Percentiles rank a stretch among this genome's conserved stretches.
phyloP scores from a whole-genome alignment of 2,113 vertebrate genomes.

The Urocynchramus pylzowi region DNA sequence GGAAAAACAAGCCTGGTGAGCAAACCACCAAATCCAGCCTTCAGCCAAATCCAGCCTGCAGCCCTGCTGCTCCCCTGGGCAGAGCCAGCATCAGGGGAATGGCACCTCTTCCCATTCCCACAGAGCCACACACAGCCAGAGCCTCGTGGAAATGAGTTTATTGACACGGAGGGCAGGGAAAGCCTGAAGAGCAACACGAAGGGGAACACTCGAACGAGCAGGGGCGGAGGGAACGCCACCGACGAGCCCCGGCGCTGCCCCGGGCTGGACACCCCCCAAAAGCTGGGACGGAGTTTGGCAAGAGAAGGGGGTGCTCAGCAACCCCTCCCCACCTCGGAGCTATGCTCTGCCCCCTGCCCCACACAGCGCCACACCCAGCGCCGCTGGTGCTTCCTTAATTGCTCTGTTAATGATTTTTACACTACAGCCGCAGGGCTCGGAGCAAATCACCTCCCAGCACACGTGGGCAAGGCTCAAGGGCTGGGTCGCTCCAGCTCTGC shows the following conservation, averaged over 20 bases:
- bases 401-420: background rate
- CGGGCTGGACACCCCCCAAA: background rate
- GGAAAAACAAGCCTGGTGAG: background rate
- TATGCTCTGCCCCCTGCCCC: background rate
- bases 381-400: background rate
- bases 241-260: background rate
- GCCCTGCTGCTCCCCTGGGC: background rate
- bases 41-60: background rate
- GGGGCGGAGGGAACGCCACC: background rate
- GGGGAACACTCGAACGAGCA: background rate
- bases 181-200: conserved; percentile 29
- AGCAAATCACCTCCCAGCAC: background rate
- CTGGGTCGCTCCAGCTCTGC: background rate
- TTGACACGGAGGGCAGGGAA: conserved; percentile 37
- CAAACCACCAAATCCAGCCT: background rate
- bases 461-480: background rate
- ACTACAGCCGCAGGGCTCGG: background rate
- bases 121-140: background rate
- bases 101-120: background rate
- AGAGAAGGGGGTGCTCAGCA: background rate
- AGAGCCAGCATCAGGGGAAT: background rate
- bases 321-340: background rate
- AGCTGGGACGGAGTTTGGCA: background rate
- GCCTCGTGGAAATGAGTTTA: conserved; percentile 53
- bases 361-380: background rate